Evolutionary conservation across 2,797 vertebrate species (phyloP), one percentile per base, ranked within the genome.

Genomic region (Clarias platycephalus): DNA sequence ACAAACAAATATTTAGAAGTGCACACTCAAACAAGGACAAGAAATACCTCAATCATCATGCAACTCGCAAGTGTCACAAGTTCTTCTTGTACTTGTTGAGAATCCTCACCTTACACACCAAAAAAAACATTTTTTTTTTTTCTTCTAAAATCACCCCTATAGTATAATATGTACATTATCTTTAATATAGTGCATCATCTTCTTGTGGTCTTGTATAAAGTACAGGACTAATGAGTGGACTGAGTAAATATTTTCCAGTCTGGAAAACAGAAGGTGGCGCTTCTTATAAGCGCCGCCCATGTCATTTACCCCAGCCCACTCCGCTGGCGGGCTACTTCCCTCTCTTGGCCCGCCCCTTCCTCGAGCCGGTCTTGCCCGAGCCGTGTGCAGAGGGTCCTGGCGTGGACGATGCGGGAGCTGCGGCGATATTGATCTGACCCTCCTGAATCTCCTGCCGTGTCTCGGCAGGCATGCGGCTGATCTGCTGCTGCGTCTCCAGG

Each of bases 361-460:
- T 91, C 87, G 96, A 95, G 2, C 96, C 90, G 57, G 94, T 90
- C 86, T 93, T 97, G 26, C 94, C 93, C 0, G 92, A 86, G 66
- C 91, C 84, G 0, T 71, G 26, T 3, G 90, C 24, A 26, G 92
- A 89, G 74, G 93, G 85, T 13, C 91, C 93, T 0, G 91, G 89
- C 5, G 71, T 0, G 20, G 92, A 82, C 0, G 94, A 84, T 1
- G 94, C 91, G 0, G 96, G 94, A 6, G 94, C 91, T 89, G 96
- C 90, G 0, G 93, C 93, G 1, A 99, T 97, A 93, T 98, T 97
- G 93, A 99, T 98, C 90, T 99, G 98, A 63, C 98, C 98, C 80
- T 98, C 98, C 89, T 99, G 98, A 86, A 99, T 98, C 81, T 99
- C 97, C 64, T 95, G 96, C 22, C 97, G 94, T 1, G 96, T 93